These are phyloP conservation scores for Tenodera sinensis DNA, from an alignment of 2,888 invertebrate species.

Conservation along the genomic window DNA sequence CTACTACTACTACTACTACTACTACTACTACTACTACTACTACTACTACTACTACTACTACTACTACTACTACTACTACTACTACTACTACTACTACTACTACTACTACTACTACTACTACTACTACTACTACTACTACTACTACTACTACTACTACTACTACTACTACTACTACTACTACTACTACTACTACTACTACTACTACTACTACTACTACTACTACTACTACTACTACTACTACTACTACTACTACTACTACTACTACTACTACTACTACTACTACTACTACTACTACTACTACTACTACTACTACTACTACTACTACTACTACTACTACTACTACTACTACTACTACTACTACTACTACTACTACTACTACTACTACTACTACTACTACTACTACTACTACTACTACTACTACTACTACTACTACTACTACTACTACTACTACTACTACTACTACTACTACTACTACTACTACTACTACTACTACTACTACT, in stretches of 20 bases:
- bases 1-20: not conserved
- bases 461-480: too few relatives aligned
- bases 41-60: slow-evolving; percentile 10
- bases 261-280: slow-evolving; percentile 10
- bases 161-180: not conserved
- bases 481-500: too few relatives aligned
- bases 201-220: slow-evolving; percentile 17
- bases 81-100: not conserved
- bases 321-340: too few relatives aligned
- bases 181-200: slow-evolving; percentile 1
- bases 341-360: too few relatives aligned
- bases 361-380: too few relatives aligned
- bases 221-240: slow-evolving; percentile 14
- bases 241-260: slow-evolving; percentile 5
- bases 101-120: slow-evolving; percentile 6
- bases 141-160: slow-evolving; percentile 19
- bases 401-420: too few relatives aligned
- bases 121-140: slow-evolving; percentile 13
- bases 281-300: slow-evolving; percentile 8
- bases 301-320: slow-evolving; percentile 3
- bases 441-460: too few relatives aligned
- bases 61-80: slow-evolving; percentile 9
- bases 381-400: too few relatives aligned
- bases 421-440: too few relatives aligned
- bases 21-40: not conserved